Conservation (phyloP, 2,797 vertebrate genomes). For the Cossypha niveicapilla region DNA sequence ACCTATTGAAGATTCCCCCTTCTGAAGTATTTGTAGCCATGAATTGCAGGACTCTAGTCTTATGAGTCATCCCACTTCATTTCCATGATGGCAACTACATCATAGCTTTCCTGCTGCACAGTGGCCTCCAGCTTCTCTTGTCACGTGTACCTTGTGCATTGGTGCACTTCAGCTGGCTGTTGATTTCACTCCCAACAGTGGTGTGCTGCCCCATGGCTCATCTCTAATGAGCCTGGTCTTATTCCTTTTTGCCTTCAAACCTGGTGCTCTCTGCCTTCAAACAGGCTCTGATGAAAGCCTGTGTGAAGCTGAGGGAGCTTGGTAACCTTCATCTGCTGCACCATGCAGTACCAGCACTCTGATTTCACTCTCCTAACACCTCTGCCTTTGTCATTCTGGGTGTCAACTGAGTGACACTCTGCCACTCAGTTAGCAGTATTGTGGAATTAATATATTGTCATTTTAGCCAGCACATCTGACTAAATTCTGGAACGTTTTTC, state of each 20-base stretch:
- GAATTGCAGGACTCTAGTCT: not conserved
- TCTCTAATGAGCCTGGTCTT: not conserved
- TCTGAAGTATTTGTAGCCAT: not conserved
- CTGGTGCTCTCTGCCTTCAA: not conserved
- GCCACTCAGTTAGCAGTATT: not conserved
- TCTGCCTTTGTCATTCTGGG: not conserved
- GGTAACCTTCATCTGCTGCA: not conserved
- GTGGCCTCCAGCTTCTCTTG: not conserved
- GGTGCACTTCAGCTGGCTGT: not conserved
- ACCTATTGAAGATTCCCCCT: not conserved
- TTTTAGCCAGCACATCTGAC: not conserved
- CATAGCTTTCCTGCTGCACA: not conserved
- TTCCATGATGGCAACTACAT: not conserved
- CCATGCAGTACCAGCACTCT: too few species aligned
- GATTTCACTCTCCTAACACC: not conserved
- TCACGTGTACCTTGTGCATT: not conserved
- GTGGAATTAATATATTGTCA: not conserved
- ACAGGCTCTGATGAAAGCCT: not conserved
- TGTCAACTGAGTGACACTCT: not conserved
- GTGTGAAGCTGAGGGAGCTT: not conserved
- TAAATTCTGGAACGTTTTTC: not conserved
- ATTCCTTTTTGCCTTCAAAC: not conserved
- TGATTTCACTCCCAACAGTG: not conserved
- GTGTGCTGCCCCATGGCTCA: not conserved
- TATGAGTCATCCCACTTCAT: not conserved